A percentile compares a stretch with the other conserved stretches of the same genome.
Evolutionary conservation across 2,888 invertebrate species (phyloP).

Genomic region (Palloptera scutellata): DNA sequence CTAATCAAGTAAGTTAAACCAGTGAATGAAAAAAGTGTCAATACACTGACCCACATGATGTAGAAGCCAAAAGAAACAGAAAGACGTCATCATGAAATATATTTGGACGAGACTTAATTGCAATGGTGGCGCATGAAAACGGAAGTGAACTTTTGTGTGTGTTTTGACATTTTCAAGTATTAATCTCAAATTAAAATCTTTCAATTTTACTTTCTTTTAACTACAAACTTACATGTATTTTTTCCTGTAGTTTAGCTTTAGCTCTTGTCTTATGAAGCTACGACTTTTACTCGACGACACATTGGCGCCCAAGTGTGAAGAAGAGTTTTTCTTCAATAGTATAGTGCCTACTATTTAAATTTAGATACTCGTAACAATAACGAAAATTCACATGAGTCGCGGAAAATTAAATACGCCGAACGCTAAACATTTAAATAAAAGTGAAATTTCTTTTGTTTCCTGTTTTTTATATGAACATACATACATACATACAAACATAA

Average conservation of each 20-base stretch:
- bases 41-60: no score
- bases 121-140: neutral
- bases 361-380: no score
- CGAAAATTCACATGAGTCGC: no score
- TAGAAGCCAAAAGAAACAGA: no score
- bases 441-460: constrained; percentile 14
- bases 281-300: neutral
- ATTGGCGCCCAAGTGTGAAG: constrained; percentile 44
- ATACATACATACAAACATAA: neutral
- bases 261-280: constrained; percentile 7
- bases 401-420: neutral
- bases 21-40: no score
- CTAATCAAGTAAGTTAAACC: no score
- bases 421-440: neutral
- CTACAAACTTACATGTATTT: no score
- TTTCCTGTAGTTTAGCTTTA: neutral
- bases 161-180: constrained; percentile 29
- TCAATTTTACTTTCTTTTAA: constrained; percentile 34
- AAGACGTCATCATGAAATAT: no score
- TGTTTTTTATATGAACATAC: neutral
- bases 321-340: constrained; percentile 21
- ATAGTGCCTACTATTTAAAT: no score
- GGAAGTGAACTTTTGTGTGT: constrained; percentile 19
- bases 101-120: no score
- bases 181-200: constrained; percentile 25